Evolutionary conservation across 2,797 vertebrate species (phyloP), one percentile per base, ranked within the genome.

Genomic region (Gymnocypris eckloni): DNA sequence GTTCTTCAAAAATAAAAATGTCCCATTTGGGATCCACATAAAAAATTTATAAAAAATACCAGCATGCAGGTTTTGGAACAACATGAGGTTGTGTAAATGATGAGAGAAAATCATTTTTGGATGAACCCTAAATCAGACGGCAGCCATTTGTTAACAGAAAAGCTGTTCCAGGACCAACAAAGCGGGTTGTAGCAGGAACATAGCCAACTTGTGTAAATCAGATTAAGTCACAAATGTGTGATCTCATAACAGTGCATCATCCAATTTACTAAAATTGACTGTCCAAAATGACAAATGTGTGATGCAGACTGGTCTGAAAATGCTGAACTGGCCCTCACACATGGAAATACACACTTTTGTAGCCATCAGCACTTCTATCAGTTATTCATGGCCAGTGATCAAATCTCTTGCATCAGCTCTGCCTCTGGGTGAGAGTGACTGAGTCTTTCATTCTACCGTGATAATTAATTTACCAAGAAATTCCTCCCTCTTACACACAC

Each of bases 381-480:
- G 67, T 79, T 81, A 87, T 56, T 76, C 39, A 39, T 82, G 86
- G 91, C 83, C 86, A 15, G 64, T 84, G 89, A 92, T 93, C 92
- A 94, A 91, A 92, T 91, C 89, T 93, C 89, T 88, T 83, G 86
- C 79, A 79, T 79, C 84, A 88, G 87, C 87, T 90, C 79, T 72
- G 80, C 79, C 86, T 85, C 87, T 86, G 87, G 90, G 15, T 90
- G 88, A 87, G 89, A 89, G 20, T 70, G 79, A 41, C 80, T 56
- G 88, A 88, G 83, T 90, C 61, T 76, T 89, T 85, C 82, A 87
- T 90, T 91, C 90, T 72, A 91, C 90, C 79, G 75, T 6, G 86
- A 87, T 94, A 92, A 95, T 94, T 92, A 90, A 93, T 90, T 88
- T 79, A 90, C 79, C 90, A 90, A 9, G 80, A 77, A 85, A 91